Base-by-base conservation (phyloP, 2,888 invertebrate genomes). In the Dasypogon diadema region DNA sequence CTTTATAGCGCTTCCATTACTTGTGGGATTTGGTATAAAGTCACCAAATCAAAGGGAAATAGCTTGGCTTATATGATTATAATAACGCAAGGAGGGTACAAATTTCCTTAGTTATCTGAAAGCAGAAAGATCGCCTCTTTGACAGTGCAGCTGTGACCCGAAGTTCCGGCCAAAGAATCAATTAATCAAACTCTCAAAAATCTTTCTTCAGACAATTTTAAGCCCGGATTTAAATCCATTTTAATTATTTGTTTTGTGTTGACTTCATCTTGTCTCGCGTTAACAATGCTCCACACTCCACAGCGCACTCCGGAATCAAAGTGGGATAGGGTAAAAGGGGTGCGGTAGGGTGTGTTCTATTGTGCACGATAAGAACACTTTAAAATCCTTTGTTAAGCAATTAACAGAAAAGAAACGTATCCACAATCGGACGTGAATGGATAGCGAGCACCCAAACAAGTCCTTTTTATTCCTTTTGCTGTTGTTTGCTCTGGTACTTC, bases 351-450 rank as follows among this genome's bases (percentile, higher is more conserved):
- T 37, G 73, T 73, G 55, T 56, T 56, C 55, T 54, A 73, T 73
- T 73, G 56, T 73, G 56, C 56, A 24, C 73, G 73, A 73, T 73
- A 73, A 56, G 70, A 70, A 70, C 70, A 70, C 70, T 70, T 70
- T 70, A 34, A 14, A 24, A 21, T 70, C 70, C 70, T 70, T 70
- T 70, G 70, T 70, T 70, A 70, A 70, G 54, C 70, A 70, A 70
- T 70, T 70, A 70, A 70, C 70, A 70, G 70, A 54, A 54, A 70
- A 70, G 70, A 70, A 70, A 70, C 70, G 54, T 12, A 70, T 54
- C 70, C 54, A 22, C 30, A 30, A 37, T 54, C 37, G 70, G 54
- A 34, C 34, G 12, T 34, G 54, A 54, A 70, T 54, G 70, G 70
- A 70, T 34, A 16, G 46, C 46, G 42, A 42, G 63, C 63, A 42